Base-by-base conservation (phyloP, 35 echinoderm and acorn worm species). In the Amphiura filiformis region DNA sequence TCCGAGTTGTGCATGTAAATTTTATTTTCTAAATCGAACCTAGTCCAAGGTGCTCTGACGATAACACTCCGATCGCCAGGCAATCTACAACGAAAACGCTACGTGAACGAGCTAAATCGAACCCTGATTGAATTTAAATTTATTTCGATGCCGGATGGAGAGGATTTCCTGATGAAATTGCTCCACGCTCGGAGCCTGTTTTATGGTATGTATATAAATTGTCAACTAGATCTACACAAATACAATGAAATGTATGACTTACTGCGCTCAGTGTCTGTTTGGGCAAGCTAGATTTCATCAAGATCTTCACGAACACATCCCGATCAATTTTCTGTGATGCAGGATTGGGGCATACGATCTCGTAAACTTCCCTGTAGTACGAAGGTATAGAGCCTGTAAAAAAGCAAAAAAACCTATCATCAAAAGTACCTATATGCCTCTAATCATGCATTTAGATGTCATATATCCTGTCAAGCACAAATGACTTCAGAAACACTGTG, bases 341-440 rank as follows among this genome's bases (percentile, higher is more conserved):
- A 2, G 81, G 93, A 56, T 91, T 95, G 3, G 96, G 96, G 79
- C 96, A 98, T 14, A 98, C 92, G 78, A 98, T 94, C 56, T 98
- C 92, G 76, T 98, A 98, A 1, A 98, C 96, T 85, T 98, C 96
- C 30, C 96, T 80, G 80, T 98, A 98, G 57, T 89, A 98, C 80
- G 92, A 78, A 28, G 96, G 96, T 22, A 98, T 86, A 1, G 89
- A 57, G 56, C 96, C 96, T 98, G 91, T 79, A 83, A 40, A 42
- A 32, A 31, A 20, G 65, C n/a, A 78, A 79, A 93, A 35, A 79
- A 87, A 90, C 86, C 33, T 20, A 22, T 31, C 37, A 37, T 39
- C 34, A 83, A 0, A 82, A 82, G 57, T 36, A 0, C 34, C 70
- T 20, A 0, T 42, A 83, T 56, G 2, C 31, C 18, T 23, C 26